A percentile compares a stretch with the other conserved stretches of the same genome.
Conservation (phyloP, 2,888 invertebrate species). For the Harmothoe impar region DNA sequence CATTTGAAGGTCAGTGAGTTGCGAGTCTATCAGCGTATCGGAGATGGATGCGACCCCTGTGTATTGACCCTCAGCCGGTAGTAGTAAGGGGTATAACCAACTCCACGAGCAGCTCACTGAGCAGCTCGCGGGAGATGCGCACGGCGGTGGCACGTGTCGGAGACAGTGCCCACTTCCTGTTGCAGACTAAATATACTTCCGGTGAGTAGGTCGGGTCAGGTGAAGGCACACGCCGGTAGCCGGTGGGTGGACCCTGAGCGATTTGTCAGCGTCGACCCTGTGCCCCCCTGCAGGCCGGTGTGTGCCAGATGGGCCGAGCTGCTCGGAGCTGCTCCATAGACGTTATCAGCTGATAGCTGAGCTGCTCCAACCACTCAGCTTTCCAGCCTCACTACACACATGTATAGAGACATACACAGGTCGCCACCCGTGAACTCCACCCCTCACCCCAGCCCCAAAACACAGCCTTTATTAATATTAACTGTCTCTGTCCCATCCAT, state of each 20-base stretch:
- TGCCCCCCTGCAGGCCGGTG: background rate
- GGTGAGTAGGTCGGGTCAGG: background rate
- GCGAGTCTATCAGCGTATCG: background rate
- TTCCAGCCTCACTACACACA: background rate
- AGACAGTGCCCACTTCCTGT: conserved; percentile 23
- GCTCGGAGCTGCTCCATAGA: background rate
- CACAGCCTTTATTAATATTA: background rate
- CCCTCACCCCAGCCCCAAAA: background rate
- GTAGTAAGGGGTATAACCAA: background rate
- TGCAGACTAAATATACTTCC: conserved; percentile 28
- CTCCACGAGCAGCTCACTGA: too few species aligned
- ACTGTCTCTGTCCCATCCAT: too few species aligned
- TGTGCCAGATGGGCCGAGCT: background rate
- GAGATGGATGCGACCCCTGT: conserved; percentile 16
- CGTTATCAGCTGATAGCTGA: conserved; percentile 8
- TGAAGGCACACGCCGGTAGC: background rate
- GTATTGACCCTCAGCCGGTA: background rate
- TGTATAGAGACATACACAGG: background rate
- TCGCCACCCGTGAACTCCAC: background rate
- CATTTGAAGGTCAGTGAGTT: conserved; percentile 24
- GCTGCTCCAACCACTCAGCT: background rate
- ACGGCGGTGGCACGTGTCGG: background rate
- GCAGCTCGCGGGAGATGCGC: background rate
- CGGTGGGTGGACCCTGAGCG: background rate
- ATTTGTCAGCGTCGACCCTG: conserved; percentile 24